Conservation (phyloP, 2,113 vertebrate species). For the Crotalus viridis region DNA sequence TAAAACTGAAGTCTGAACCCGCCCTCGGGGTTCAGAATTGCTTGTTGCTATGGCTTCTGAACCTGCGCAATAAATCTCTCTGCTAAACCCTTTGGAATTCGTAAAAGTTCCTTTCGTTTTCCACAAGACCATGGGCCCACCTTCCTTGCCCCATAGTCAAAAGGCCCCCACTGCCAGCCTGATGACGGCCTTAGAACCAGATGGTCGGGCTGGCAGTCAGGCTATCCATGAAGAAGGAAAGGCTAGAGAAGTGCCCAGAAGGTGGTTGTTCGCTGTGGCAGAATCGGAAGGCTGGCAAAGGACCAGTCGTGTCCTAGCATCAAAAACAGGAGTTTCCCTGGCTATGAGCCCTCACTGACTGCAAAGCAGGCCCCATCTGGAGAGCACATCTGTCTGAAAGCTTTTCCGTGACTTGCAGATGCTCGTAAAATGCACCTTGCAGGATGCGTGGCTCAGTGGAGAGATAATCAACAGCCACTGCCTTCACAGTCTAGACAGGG, state of each 20-base stretch:
- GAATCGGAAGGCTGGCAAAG: not conserved
- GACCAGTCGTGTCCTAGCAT: not conserved
- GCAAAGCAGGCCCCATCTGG: not conserved
- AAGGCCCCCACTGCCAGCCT: not conserved
- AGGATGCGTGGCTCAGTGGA: accelerated
- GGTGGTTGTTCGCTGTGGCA: not conserved
- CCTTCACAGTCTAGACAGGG: accelerated
- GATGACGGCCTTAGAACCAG: not conserved
- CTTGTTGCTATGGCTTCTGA: too few relatives aligned
- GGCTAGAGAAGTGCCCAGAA: not conserved
- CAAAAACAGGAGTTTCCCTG: not conserved
- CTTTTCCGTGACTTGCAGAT: not conserved
- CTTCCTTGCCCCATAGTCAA: not conserved
- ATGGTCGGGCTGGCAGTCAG: too few relatives aligned
- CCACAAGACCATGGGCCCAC: too few relatives aligned
- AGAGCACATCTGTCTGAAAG: not conserved
- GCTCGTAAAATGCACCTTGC: slow-evolving; percentile 1
- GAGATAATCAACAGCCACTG: not conserved
- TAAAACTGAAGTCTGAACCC: too few relatives aligned
- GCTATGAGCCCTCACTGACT: not conserved
- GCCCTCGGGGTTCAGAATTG: too few relatives aligned
- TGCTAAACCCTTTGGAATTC: too few relatives aligned
- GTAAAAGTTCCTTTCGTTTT: too few relatives aligned
- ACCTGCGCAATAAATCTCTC: too few relatives aligned
- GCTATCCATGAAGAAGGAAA: not conserved